These are phyloP conservation scores for Psilopsiagon aymara DNA, from an alignment of 2,113 vertebrate species.

Conservation along the genomic window DNA sequence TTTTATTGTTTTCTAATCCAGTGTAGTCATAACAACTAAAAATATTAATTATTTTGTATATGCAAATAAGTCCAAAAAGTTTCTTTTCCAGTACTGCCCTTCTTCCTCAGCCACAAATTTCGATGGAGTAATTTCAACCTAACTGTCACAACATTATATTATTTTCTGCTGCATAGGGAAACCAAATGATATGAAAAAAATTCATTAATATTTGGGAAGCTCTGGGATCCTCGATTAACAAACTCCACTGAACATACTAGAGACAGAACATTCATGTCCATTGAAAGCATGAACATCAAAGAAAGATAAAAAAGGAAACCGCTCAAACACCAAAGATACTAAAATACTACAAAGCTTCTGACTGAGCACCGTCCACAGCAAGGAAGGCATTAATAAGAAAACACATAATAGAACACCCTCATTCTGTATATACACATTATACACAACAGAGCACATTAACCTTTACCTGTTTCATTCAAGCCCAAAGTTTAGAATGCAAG, in stretches of 20 bases:
- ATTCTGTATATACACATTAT: background rate
- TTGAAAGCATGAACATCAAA: background rate
- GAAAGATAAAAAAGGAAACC: background rate
- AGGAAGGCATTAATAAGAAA: background rate
- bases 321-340: background rate
- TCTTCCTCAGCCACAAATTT: background rate
- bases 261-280: background rate
- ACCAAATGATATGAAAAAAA: background rate
- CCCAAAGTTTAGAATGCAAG: background rate
- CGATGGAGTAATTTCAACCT: background rate
- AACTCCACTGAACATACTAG: accelerated
- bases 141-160: accelerated
- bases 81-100: background rate
- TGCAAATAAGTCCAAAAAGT: background rate
- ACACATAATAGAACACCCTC: background rate
- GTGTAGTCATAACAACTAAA: background rate
- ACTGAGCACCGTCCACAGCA: background rate
- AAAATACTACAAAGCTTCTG: background rate
- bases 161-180: background rate
- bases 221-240: background rate
- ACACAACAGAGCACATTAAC: background rate
- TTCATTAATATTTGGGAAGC: background rate
- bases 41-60: background rate
- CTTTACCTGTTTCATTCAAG: background rate
- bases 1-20: background rate